Evolutionary conservation across 2,888 invertebrate species (phyloP), one percentile per base, ranked within the genome.

Genomic region (Eupithecia vulgata): DNA sequence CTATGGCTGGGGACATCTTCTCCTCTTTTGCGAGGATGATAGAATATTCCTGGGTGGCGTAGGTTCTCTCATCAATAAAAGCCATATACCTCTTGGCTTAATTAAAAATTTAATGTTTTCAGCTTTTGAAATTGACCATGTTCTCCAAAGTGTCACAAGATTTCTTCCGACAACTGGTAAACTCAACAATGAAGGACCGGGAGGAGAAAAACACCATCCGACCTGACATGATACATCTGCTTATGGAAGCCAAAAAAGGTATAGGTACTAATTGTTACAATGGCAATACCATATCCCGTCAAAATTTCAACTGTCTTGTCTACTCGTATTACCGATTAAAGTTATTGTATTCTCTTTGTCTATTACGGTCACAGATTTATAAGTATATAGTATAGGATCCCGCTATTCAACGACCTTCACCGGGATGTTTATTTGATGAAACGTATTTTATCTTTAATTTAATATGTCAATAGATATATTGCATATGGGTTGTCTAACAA

Each of bases 151-250:
- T 62, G 1, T 72, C 79, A 0, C 81, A 80, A 13, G 25, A 57
- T 0, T 94, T 90, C 77, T 92, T 94, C 71, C 86, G 79, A 21
- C 79, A 83, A 0, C 74, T 93, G 35, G 90, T 94, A 2, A 73
- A 83, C 17, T 84, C 82, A 3, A 87, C 93, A 1, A 94, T 95
- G 85, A 82, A 84, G 42, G 81, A 90, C 5, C 85, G 95, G 0
- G 88, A 91, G 48, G 72, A 84, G 42, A 72, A 86, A 0, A 84
- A 91, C 8, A 91, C 94, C 30, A 81, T 91, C 15, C 86, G 95
- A 34, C 91, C 91, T 1, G 95, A 95, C 75, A 95, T 95, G 94
- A 94, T 95, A 35, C 92, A 95, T 69, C 79, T 95, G 12, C 85
- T 95, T 0, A 90, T 95, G 90, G 94, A 95, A 81, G 93, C 95